These are phyloP conservation scores for Busseola fusca DNA, from an alignment of 2,888 invertebrate genomes.

Conservation along the genomic window DNA sequence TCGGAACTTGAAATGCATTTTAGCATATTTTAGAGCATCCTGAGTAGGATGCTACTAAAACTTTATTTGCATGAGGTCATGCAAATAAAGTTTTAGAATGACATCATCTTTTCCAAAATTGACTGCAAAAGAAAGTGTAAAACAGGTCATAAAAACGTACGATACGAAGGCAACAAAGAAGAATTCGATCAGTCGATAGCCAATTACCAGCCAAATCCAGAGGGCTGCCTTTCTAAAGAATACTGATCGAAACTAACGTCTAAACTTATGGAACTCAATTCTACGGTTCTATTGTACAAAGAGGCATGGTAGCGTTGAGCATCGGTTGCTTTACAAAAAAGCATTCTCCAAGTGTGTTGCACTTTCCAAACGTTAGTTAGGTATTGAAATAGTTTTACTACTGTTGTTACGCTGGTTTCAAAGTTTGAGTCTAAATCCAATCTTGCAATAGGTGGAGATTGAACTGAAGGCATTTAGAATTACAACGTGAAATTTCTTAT, in stretches of 20 bases:
- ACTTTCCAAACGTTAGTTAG: conserved; percentile 21
- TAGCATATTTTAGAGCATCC: not conserved
- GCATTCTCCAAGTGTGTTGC: conserved; percentile 5
- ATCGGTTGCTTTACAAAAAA: conserved; percentile 9
- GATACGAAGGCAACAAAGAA: conserved; percentile 1
- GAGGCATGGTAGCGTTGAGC: not conserved
- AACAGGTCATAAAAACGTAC: conserved; percentile 4
- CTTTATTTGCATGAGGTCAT: too few relatives aligned
- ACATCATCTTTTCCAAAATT: not conserved
- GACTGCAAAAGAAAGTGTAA: conserved; percentile 13
- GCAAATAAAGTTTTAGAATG: not conserved
- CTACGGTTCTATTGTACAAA: conserved; percentile 27
- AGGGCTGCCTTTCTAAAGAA: conserved; percentile 22
- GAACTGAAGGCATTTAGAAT: not conserved
- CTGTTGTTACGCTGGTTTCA: not conserved
- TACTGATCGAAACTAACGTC: conserved; percentile 1
- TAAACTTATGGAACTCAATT: conserved; percentile 39
- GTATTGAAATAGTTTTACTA: conserved; percentile 17
- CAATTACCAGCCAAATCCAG: conserved; percentile 28
- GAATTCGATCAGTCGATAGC: conserved; percentile 19
- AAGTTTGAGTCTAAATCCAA: conserved; percentile 5
- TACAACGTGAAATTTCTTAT: not conserved
- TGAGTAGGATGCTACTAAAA: too few relatives aligned
- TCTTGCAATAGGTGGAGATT: not conserved
- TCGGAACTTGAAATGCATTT: not conserved